These are phyloP conservation scores for Solenopsis invicta DNA, from an alignment of 1,140 invertebrate genomes.

Conservation along the genomic window DNA sequence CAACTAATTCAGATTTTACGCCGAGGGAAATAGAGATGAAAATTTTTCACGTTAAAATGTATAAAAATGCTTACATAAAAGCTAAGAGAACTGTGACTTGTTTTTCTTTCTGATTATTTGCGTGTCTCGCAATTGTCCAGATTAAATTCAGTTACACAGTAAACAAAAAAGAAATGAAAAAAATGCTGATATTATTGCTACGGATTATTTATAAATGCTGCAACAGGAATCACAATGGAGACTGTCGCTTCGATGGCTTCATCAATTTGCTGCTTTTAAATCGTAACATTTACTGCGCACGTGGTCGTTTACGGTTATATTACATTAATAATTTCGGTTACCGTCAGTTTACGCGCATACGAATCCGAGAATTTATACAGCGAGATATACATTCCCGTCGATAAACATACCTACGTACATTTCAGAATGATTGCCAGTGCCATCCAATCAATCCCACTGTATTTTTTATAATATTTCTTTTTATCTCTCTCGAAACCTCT, in stretches of 20 bases:
- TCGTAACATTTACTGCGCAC: conserved; percentile 14
- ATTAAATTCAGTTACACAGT: neutral
- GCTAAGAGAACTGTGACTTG: neutral
- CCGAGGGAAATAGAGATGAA: neutral
- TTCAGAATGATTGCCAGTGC: conserved; percentile 34
- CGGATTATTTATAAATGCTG: conserved; percentile 19
- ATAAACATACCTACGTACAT: neutral
- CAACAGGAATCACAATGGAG: neutral
- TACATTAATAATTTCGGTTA: conserved; percentile 39
- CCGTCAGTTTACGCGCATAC: conserved; percentile 5
- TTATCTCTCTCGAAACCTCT: conserved; percentile 24
- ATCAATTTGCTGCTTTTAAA: conserved; percentile 16
- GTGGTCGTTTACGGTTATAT: conserved; percentile 4
- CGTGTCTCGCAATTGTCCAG: neutral
- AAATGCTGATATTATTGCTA: conserved; percentile 7
- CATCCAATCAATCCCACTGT: neutral
- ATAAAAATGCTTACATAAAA: neutral
- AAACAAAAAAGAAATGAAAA: conserved; percentile 20
- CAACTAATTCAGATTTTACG: neutral
- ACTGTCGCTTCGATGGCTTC: conserved; percentile 13
- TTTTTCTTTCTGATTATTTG: neutral
- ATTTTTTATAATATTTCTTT: neutral
- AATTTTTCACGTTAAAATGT: neutral
- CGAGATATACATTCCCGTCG: neutral
- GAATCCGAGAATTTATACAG: neutral